Evolutionary conservation across 1,140 invertebrate genomes (phyloP).

Genomic region (Drosophila sturtevanti): DNA sequence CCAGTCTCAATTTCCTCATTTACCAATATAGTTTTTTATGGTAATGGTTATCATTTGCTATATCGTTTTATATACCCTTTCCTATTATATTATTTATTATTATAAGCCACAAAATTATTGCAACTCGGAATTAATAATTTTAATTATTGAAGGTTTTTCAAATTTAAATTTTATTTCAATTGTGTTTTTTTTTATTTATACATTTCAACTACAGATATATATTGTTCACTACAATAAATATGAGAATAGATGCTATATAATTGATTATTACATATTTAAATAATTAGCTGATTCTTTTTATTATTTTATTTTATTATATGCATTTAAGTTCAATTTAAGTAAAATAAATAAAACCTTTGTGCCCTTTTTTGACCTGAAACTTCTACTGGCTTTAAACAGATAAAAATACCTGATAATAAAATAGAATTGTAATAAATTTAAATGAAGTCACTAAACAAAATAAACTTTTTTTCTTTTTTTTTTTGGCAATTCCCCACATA

Average conservation of each 20-base stretch:
- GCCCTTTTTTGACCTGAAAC: constrained; percentile 49
- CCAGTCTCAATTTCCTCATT: too few species aligned
- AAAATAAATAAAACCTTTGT: constrained; percentile 22
- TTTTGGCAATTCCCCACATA: too few species aligned
- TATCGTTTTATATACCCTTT: too few species aligned
- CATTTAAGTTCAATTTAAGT: background rate
- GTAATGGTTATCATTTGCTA: too few species aligned
- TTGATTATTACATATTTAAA: background rate
- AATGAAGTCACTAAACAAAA: background rate
- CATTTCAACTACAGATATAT: constrained; percentile 8
- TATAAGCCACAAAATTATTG: too few species aligned
- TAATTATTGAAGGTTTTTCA: background rate
- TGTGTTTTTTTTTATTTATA: background rate
- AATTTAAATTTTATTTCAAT: background rate
- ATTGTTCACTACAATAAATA: constrained; percentile 18
- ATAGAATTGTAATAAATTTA: background rate
- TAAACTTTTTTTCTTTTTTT: too few species aligned
- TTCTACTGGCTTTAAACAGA: constrained; percentile 6
- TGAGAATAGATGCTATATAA: constrained; percentile 27
- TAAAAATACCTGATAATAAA: background rate
- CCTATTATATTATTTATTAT: too few species aligned
- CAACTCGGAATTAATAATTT: too few species aligned
- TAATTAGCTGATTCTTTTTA: constrained; percentile 9
- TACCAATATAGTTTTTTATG: too few species aligned
- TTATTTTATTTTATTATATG: too few species aligned